phyloP scores from a whole-genome alignment of 1,140 invertebrate genomes.

The Cotesia vestalis region DNA sequence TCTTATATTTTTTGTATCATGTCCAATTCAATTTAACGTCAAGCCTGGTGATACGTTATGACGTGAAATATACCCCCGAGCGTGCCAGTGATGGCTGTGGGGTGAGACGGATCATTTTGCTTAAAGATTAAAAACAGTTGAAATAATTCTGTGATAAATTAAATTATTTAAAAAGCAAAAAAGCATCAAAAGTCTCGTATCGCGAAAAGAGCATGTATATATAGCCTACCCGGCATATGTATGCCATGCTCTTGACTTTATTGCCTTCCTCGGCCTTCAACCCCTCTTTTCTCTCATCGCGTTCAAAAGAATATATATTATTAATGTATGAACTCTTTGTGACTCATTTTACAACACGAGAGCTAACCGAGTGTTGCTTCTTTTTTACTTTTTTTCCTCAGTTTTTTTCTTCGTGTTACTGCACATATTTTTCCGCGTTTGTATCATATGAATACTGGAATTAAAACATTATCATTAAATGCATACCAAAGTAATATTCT shows the following conservation, averaged over 20 bases:
- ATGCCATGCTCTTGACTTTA: constrained; percentile 19
- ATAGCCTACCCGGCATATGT: background rate
- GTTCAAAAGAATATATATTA: constrained; percentile 27
- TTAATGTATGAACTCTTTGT: constrained; percentile 39
- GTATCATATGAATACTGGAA: too few species aligned
- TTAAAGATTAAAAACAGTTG: too few species aligned
- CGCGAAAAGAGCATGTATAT: background rate
- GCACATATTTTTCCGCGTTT: background rate
- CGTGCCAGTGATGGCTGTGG: too few species aligned
- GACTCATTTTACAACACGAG: constrained; percentile 28
- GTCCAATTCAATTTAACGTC: too few species aligned
- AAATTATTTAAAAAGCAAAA: too few species aligned
- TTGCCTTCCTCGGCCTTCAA: constrained; percentile 16
- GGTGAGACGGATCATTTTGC: too few species aligned
- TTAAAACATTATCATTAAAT: too few species aligned
- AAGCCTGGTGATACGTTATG: too few species aligned
- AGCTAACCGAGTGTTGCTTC: background rate
- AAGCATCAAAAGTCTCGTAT: background rate
- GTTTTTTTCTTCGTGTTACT: background rate
- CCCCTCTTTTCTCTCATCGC: constrained; percentile 5
- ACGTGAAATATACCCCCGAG: too few species aligned
- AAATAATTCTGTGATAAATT: too few species aligned
- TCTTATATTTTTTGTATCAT: too few species aligned
- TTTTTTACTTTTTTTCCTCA: background rate
- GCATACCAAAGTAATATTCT: too few species aligned